Percentiles rank a stretch among this genome's conserved stretches.
phyloP scores from a whole-genome alignment of 2,797 vertebrate species.

The Jordanella pulchra region DNA sequence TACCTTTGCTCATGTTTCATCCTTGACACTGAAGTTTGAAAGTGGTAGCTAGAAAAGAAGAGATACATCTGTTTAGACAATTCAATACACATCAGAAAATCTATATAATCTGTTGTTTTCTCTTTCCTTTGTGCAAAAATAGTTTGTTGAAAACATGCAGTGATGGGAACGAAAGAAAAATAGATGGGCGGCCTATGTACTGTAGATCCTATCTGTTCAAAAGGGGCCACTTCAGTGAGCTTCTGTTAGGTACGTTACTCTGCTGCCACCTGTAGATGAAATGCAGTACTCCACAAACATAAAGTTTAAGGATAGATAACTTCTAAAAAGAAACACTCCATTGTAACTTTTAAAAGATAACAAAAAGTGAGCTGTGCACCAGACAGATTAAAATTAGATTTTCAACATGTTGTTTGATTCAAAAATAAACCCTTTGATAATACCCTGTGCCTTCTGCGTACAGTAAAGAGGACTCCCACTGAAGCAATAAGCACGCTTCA shows the following conservation, averaged over 20 bases:
- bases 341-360: constrained; percentile 15
- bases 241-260: constrained; percentile 59
- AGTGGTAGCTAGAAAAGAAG: constrained; percentile 64
- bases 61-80: constrained; percentile 14
- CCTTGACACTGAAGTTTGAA: constrained; percentile 49
- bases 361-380: neutral
- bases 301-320: constrained; percentile 31
- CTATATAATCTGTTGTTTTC: constrained; percentile 14
- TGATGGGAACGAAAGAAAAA: constrained; percentile 38
- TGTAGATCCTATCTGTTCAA: constrained; percentile 30
- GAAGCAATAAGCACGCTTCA: constrained; percentile 28
- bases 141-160: constrained; percentile 48
- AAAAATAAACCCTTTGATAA: constrained; percentile 33
- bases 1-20: constrained; percentile 77
- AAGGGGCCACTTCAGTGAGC: constrained; percentile 14
- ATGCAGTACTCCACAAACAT: constrained; percentile 34
- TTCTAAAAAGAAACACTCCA: constrained; percentile 15
- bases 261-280: constrained; percentile 72
- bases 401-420: constrained; percentile 33
- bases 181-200: constrained; percentile 41
- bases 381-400: constrained; percentile 5
- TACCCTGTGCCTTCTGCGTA: constrained; percentile 27
- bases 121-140: constrained; percentile 25
- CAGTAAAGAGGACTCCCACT: constrained; percentile 39
- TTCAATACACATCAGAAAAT: constrained; percentile 29